Base-by-base conservation (phyloP, 2,113 vertebrate species). In the Sprattus sprattus region DNA sequence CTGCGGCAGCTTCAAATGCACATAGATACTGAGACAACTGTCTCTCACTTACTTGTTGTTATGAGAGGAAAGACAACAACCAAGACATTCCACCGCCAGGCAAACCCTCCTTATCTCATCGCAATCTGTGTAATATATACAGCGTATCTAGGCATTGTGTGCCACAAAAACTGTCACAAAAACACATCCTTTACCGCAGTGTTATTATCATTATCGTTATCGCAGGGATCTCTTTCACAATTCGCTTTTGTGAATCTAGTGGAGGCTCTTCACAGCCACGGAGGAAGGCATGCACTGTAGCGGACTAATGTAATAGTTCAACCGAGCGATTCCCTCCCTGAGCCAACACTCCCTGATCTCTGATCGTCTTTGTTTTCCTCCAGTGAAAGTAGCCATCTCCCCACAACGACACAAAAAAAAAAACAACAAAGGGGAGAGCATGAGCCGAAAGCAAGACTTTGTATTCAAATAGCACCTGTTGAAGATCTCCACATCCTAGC, bases 391-490 rank as follows among this genome's bases (percentile, higher is more conserved):
- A 32, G 67, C 67, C 67, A 75, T 75, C 67, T 75, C 67, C 6
- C 39, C 67, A 13, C 67, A 75, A 28, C 18, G 15, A 57, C 50
- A 52, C 50, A 52, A 16, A 20, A 4, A 57, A 16, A 57, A 2
- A 57, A 16, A 57, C 1, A 57, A 92, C 84, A 89, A 32, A 86
- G 85, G 85, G 83, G 90, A 89, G 89, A 83, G 86, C 6, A 28
- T 75, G 67, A 75, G 67, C 25, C 28, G 67, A 46, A 50, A 57
- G 90, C 91, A 88, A 90, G 92, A 90, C 91, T 92, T 92, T 93
- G 92, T 91, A 93, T 95, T 94, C 93, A 94, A 92, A 93, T 89
- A 90, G 92, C 94, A 95, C 95, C 95, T 95, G 95, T 95, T 95
- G 93, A 92, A 91, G 92, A 90, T 91, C 89, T 92, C 92, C 88